A percentile compares a stretch with the other conserved stretches of the same genome.
Evolutionary conservation across 2,797 vertebrate genomes (phyloP).

Genomic region (Mormyrops boulengeri): DNA sequence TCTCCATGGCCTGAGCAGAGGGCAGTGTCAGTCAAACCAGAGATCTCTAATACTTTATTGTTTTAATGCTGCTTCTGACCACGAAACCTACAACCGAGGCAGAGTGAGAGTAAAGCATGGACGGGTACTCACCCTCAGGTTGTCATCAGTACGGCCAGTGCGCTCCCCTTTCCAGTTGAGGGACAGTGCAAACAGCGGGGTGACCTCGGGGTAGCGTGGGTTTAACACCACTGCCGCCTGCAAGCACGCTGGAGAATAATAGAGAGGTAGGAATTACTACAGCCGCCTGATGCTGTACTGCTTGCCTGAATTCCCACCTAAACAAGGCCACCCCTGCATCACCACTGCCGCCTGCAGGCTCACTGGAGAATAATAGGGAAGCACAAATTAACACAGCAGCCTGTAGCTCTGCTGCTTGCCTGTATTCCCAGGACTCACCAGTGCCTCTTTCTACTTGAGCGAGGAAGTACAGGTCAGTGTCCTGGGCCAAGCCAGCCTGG

Average conservation of each 20-base stretch:
- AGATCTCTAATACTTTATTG: neutral
- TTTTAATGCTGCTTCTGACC: neutral
- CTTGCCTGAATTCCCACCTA: neutral
- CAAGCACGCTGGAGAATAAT: conserved; percentile 69
- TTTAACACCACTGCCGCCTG: conserved; percentile 80
- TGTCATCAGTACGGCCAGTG: conserved; percentile 80
- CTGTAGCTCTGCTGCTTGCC: neutral
- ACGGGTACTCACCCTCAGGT: conserved; percentile 71
- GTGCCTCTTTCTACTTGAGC: conserved; percentile 88
- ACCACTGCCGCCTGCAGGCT: conserved; percentile 55
- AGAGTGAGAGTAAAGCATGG: neutral
- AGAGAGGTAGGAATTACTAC: neutral
- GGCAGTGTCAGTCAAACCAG: neutral
- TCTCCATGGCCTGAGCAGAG: conserved; percentile 82
- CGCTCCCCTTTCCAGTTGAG: conserved; percentile 94
- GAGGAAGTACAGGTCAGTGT: conserved; percentile 86
- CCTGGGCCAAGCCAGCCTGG: conserved; percentile 77
- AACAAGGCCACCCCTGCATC: neutral
- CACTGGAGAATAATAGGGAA: neutral
- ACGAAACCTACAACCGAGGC: neutral
- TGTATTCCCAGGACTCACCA: conserved; percentile 51
- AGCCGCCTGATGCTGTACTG: neutral
- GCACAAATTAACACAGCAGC: neutral
- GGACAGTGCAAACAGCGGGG: conserved; percentile 83
- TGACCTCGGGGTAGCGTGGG: conserved; percentile 81